Evolutionary conservation across 2,888 invertebrate species (phyloP).

Genomic region (Epirrhoe alternata): DNA sequence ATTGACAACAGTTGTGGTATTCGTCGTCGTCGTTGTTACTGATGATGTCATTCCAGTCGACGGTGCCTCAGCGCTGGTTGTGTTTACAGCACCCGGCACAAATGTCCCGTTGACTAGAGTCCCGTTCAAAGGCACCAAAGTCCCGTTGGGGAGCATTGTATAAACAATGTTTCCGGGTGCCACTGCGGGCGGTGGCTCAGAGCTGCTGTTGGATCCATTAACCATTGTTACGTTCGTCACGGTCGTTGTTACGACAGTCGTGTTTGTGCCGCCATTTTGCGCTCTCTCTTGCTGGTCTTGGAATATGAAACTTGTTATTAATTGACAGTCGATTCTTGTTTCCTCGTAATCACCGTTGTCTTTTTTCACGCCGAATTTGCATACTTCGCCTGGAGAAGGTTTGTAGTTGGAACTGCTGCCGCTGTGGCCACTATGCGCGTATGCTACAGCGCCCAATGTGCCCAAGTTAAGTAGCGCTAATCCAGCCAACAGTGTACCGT

Average conservation of each 20-base stretch:
- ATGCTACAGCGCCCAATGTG: constrained; percentile 64
- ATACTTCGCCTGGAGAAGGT: constrained; percentile 68
- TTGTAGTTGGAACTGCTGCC: constrained; percentile 52
- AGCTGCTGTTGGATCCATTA: constrained; percentile 57
- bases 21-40: constrained; percentile 60
- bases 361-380: constrained; percentile 73
- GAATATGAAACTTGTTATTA: constrained; percentile 73
- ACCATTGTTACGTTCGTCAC: constrained; percentile 71
- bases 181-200: constrained; percentile 41
- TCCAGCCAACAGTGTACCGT: constrained; percentile 72
- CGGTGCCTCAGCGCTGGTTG: constrained; percentile 41
- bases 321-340: constrained; percentile 73
- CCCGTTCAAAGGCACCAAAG: constrained; percentile 63
- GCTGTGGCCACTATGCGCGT: constrained; percentile 51
- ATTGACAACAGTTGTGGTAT: constrained; percentile 67
- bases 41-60: constrained; percentile 54
- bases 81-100: constrained; percentile 38
- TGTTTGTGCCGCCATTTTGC: constrained; percentile 53
- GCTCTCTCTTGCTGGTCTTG: constrained; percentile 55
- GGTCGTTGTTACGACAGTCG: constrained; percentile 60
- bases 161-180: constrained; percentile 52
- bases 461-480: constrained; percentile 75
- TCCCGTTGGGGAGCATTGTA: constrained; percentile 69
- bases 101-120: constrained; percentile 47
- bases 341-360: constrained; percentile 76